Evolutionary conservation across 2,113 vertebrate genomes (phyloP), one percentile per base, ranked within the genome.

Genomic region (Tylochromis polylepis): DNA sequence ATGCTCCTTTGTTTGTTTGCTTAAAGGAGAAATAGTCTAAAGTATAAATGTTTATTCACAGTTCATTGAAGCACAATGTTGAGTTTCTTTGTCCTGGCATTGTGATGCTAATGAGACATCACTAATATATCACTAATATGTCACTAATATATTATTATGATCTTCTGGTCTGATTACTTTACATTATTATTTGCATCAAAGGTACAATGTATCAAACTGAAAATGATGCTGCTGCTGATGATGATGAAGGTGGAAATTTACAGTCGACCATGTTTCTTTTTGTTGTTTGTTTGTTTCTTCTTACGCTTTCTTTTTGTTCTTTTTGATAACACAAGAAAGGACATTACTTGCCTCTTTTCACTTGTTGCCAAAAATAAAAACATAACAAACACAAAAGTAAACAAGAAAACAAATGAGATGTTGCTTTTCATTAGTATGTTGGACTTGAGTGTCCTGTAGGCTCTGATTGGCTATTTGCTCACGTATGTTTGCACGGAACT

Each of bases 41-140:
- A 91, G n/a, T 83, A 88, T 77, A 67, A 88, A 94, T 85, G 87
- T 82, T 65, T 38, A 87, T 91, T 91, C 90, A 87, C 86, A 92
- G 92, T 85, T 94, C 92, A 93, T n/a, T 49, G 87, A 86, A 94
- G 89, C 92, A 90, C 43, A 90, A 91, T 87, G 92, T 93, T 93
- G 88, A 83, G 49, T 88, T 93, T 85, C 85, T 89, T 90, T 22
- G 27, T 92, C 75, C 55, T 72, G 80, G 62, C 82, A 87, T 60
- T 86, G 82, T 79, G 53, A 85, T 86, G 82, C 77, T 91, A 90
- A 90, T 89, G 62, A 34, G 65, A 88, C 81, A 57, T 86, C 59
- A 89, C 85, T 75, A 81, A 90, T 81, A 67, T 78, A 31, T 53
- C n/a, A n/a, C n/a, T n/a, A n/a, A n/a, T n/a, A 60, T 75, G 83